Base-by-base conservation (phyloP, 2,888 invertebrate genomes). In the Cephus spinipes region DNA sequence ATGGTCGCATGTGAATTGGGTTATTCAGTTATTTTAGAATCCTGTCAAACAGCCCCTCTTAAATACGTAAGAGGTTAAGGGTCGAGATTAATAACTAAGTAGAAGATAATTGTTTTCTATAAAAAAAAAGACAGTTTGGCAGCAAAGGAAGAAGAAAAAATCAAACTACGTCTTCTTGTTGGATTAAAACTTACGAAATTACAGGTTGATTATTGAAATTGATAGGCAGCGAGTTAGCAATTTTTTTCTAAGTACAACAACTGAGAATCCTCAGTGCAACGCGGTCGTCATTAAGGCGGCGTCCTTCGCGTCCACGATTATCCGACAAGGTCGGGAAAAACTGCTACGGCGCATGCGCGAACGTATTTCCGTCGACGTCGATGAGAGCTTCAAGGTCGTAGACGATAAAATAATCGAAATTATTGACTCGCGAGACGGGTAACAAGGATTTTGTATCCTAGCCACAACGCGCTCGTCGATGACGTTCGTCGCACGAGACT, bases 21-120 rank as follows among this genome's bases (percentile, higher is more conserved):
- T 73, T 76, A 69, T 78, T 32, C 40, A 55, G 69, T 34, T 75
- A 4, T 31, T 73, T 68, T 32, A 73, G 33, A 11, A 73, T 75
- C 33, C 12, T 75, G 11, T 35, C n/a, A 4, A 69, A 15, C n/a
- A 75, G 2, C 23, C 2, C 2, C 6, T 40, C 40, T 40, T 6
- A 11, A 23, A 9, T 23, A 55, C 23, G 23, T 23, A 55, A 23
- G 23, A 55, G 55, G 23, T 55, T 23, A 9, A 55, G 55, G 23
- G 2, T 9, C 55, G 2, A 55, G 6, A 9, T 55, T 23, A 55
- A 55, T 55, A 55, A 55, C 1, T 3, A 55, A 2, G 23, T 23
- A 55, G 55, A 55, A 23, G 23, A 23, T 0, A 2, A 55, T 23
- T 55, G 23, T 55, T 55, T 2, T 55, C 23, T 9, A 23, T 23